Base-by-base conservation (phyloP, 2,888 invertebrate genomes). In the Panzeria rudis region DNA sequence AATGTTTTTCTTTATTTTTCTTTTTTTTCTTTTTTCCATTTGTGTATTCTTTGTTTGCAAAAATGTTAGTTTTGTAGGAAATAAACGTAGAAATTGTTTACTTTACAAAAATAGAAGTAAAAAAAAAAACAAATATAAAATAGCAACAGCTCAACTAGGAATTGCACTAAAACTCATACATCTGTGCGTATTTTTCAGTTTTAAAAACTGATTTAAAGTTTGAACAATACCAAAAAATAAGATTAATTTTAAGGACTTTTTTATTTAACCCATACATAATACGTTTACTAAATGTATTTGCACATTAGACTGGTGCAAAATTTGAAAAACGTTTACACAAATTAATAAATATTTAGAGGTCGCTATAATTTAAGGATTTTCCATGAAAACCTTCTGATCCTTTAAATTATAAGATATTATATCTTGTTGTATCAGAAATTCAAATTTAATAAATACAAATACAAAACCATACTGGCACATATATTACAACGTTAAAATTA, bases 31-130 rank as follows among this genome's bases (percentile, higher is more conserved):
- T 35, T 29, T 7, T 17, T 38, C 11, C n/a, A n/a, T n/a, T n/a
- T n/a, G 11, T 41, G 8, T 44, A 9, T 61, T 25, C 68, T 25
- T 44, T 66, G 9, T 61, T 64, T 81, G 35, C 35, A 44, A 59
- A 75, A 81, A 75, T 68, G 47, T 56, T 79, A 32, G 32, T 79
- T 79, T 72, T 64, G 44, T 35, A 68, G 47, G 9, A 77, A 50
- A 38, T 52, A 56, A 56, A 71, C 11, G 11, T 23, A 41, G 11
- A 64, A 71, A 35, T 56, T 79, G 32, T 72, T 64, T 79, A 64
- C 62, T 72, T 32, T 35, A n/a, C 3, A 1, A 62, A 62, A 38
- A 73, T 9, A 1, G 1, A 56, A 25, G 25, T 23, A 20, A 23
- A 17, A 47, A n/a, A 32, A 35, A n/a, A n/a, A n/a, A n/a, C n/a